Base-by-base conservation (phyloP, 1,140 invertebrate genomes). In the Drosophila setifemur region DNA sequence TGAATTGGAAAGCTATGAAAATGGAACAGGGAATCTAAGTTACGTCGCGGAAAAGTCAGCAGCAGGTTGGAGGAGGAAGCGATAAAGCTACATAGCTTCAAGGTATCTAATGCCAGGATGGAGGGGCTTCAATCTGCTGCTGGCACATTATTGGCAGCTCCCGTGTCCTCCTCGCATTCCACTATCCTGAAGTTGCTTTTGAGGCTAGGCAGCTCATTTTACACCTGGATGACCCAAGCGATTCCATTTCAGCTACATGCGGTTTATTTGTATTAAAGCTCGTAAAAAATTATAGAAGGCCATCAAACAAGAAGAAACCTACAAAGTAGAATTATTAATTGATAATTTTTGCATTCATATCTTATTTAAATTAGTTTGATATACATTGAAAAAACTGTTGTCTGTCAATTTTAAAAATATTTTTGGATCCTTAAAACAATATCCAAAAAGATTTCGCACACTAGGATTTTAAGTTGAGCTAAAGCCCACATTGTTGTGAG, bases 1-100 rank as follows among this genome's bases (percentile, higher is more conserved):
- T 73, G 78, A 78, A 73, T 73, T 70, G 78, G 79, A 83, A 83
- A 53, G 69, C 53, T 53, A 60, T 82, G 78, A 83, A 82, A 82
- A 39, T 45, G 73, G 44, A 57, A 68, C 29, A 67, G 57, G 14
- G 55, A n/a, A 31, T 42, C 26, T 12, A 25, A 14, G n/a, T 35
- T 53, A 23, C 31, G 44, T 29, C 25, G 60, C 12, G 8, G 14
- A 21, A 26, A 48, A 63, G 37, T 16, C 54, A 25, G 21, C 33
- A 9, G 8, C 21, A 16, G 23, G n/a, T n/a, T 5, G 43, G 37
- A 31, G 69, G 31, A n/a, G n/a, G n/a, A n/a, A n/a, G n/a, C n/a
- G 40, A 67, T 73, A 61, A 73, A 55, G 71, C 33, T 57, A 26
- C 57, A 55, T 35, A 61, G 37, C 43, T 66, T 23, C 21, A 25